phyloP scores from a whole-genome alignment of 2,888 invertebrate genomes.

The Helicoverpa assulta region DNA sequence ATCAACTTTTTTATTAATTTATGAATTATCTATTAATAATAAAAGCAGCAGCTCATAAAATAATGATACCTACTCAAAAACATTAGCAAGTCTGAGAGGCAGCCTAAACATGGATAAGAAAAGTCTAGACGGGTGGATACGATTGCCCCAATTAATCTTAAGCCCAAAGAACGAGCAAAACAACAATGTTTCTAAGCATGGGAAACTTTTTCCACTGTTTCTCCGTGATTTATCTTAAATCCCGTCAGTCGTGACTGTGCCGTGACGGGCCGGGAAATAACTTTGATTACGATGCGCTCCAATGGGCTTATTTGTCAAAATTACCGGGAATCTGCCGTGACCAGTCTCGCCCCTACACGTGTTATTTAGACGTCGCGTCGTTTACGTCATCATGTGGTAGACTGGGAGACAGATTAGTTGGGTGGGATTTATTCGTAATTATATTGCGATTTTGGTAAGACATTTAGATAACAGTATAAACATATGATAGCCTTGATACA shows the following conservation, averaged over 20 bases:
- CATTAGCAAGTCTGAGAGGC: background rate
- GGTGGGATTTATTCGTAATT: background rate
- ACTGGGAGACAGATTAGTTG: constrained; percentile 34
- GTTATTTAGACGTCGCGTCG: constrained; percentile 55
- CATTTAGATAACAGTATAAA: background rate
- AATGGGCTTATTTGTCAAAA: constrained; percentile 70
- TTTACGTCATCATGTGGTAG: constrained; percentile 56
- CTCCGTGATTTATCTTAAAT: constrained; percentile 44
- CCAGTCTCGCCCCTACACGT: constrained; percentile 53
- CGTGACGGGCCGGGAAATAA: constrained; percentile 62
- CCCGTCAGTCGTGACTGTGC: constrained; percentile 58
- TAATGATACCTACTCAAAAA: background rate
- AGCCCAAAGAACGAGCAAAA: background rate
- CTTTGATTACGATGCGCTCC: constrained; percentile 63
- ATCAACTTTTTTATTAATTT: no score
- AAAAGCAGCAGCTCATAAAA: background rate
- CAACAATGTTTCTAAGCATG: constrained; percentile 1
- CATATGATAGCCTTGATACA: background rate
- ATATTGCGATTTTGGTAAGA: background rate
- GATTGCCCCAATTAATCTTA: background rate
- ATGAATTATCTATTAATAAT: no score
- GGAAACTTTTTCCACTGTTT: constrained; percentile 22
- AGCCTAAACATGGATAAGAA: background rate
- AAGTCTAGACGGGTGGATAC: background rate
- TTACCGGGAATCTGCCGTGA: constrained; percentile 66